These are phyloP conservation scores for Tylochromis polylepis DNA, from an alignment of 2,113 vertebrate species.

Conservation along the genomic window DNA sequence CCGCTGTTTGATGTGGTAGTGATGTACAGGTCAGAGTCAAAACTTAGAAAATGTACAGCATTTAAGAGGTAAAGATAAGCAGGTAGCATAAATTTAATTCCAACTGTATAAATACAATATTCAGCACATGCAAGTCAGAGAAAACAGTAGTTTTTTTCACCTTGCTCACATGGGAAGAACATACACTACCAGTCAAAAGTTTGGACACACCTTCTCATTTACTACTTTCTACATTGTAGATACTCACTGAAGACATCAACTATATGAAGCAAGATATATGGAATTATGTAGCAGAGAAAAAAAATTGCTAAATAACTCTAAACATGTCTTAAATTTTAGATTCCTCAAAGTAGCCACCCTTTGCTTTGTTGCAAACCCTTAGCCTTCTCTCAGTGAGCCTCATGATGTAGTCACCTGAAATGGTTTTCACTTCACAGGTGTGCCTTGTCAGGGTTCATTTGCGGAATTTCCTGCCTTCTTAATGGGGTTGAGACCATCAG, in stretches of 20 bases:
- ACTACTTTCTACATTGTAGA: not conserved
- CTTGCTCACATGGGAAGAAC: not conserved
- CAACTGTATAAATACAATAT: not conserved
- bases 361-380: accelerated
- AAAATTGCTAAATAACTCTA: not conserved
- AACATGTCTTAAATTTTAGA: not conserved
- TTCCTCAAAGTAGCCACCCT: not conserved
- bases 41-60: not conserved
- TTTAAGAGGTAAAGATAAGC: not conserved
- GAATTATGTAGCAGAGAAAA: not conserved
- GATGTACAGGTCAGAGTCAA: not conserved
- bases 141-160: not conserved
- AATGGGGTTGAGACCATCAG: not conserved
- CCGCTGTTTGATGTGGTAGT: constrained; percentile 4
- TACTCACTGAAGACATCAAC: not conserved
- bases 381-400: not conserved
- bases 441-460: not conserved
- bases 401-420: not conserved
- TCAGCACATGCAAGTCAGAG: not conserved
- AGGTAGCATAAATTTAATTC: not conserved
- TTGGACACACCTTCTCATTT: not conserved
- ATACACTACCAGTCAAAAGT: not conserved
- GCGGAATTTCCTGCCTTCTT: not conserved
- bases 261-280: not conserved
- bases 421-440: not conserved